phyloP scores from a whole-genome alignment of 2,113 vertebrate genomes.

The Tringa solitaria region DNA sequence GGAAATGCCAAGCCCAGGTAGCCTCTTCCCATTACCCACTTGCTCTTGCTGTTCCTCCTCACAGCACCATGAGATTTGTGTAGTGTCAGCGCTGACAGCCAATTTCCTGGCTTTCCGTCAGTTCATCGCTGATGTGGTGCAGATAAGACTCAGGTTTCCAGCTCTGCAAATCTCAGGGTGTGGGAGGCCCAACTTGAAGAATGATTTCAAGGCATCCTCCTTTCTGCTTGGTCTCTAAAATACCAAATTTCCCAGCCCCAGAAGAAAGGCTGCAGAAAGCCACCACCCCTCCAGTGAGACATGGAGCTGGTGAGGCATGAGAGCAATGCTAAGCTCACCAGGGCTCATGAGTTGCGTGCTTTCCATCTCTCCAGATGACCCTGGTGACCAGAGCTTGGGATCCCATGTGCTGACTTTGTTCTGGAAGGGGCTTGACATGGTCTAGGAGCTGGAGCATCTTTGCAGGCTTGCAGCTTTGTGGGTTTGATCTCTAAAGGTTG shows the following conservation, averaged over 20 bases:
- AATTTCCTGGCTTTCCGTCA: neutral
- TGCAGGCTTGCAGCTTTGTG: neutral
- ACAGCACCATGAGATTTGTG: neutral
- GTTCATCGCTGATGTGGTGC: neutral
- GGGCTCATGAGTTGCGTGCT: neutral
- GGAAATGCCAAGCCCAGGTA: neutral
- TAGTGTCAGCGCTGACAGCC: neutral
- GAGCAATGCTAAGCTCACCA: neutral
- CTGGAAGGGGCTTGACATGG: neutral
- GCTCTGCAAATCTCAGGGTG: neutral
- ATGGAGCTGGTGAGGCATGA: neutral
- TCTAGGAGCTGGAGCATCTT: neutral
- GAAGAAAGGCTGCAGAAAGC: neutral
- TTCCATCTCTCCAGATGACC: neutral
- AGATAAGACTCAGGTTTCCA: neutral
- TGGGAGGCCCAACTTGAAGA: neutral
- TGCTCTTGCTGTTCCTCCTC: neutral
- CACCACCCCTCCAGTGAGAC: neutral
- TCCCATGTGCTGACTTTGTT: neutral
- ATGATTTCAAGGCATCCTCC: neutral
- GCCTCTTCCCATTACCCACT: neutral
- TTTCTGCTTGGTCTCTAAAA: neutral
- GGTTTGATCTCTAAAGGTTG: neutral
- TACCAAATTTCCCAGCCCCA: neutral
- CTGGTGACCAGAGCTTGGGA: neutral